Base-by-base conservation (phyloP, 2,113 vertebrate species). In the Lophura nycthemera region DNA sequence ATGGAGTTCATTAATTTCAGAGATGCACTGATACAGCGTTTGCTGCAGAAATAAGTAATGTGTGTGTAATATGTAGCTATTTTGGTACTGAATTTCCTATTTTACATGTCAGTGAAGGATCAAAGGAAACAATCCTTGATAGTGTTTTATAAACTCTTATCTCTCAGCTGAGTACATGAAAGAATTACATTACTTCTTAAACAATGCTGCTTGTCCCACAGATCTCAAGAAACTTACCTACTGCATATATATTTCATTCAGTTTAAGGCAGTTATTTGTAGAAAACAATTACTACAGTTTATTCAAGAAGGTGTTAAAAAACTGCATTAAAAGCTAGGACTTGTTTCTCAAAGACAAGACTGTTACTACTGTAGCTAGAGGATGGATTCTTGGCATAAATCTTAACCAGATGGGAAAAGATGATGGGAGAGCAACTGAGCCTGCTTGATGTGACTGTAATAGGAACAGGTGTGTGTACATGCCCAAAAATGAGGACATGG, bases 361-460 rank as follows among this genome's bases (percentile, higher is more conserved):
- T 24, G 7, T 78, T 88, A 42, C 43, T 92, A 10, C 47, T 66
- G 12, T 50, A 69, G 65, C 27, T 73, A 2, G 6, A 13, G 56
- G 87, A 32, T 43, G 32, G 48, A 59, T 94, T 85, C 64, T 87
- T 95, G 92, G 90, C 83, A 63, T 67, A 43, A 78, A 24, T 69
- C 36, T 82, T 91, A 40, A 21, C 77, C 89, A 94, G 80, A 92
- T 92, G 86, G 92, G 21, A 82, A 79, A 54, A 77, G 36, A 45
- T n/a, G n/a, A 13, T 88, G 25, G 83, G 83, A 81, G 67, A 59
- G 22, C 40, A 56, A 88, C 74, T 17, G 81, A 72, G 40, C 20
- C 54, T 66, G 48, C 70, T 65, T 89, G 86, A 59, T 86, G 77
- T 69, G 63, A 32, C 52, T 75, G 43, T 3, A 1, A 25, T 54